Evolutionary conservation across 1,140 invertebrate species (phyloP).

Genomic region (Oryzaephilus surinamensis): DNA sequence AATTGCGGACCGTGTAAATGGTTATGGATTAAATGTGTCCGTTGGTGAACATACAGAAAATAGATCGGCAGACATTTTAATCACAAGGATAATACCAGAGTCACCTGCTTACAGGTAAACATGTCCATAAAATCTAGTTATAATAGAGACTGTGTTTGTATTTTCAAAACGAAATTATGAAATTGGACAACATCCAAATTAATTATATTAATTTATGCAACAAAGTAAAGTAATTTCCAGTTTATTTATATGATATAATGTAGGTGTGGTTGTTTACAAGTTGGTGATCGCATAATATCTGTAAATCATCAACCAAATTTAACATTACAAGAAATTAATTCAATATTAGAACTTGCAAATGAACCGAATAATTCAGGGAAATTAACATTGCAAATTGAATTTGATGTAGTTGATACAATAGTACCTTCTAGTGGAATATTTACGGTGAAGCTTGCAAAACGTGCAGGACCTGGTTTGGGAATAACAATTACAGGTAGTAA

Average conservation of each 20-base stretch:
- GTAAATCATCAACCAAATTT: slow-evolving; percentile 63
- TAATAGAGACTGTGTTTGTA: no score
- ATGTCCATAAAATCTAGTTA: no score
- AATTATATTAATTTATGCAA: no score
- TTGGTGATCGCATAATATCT: slow-evolving; percentile 71
- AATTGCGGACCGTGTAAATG: slow-evolving; percentile 41
- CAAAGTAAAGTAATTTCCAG: no score
- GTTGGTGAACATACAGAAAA: slow-evolving; percentile 36
- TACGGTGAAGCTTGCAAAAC: slow-evolving; percentile 77
- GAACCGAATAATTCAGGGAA: slow-evolving; percentile 24
- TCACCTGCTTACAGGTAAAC: slow-evolving; percentile 67
- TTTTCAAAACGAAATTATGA: no score
- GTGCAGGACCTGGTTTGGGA: slow-evolving; percentile 62
- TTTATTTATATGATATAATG: no score
- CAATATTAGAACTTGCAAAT: slow-evolving; percentile 38
- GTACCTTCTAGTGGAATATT: slow-evolving; percentile 83
- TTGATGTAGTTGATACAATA: slow-evolving; percentile 87
- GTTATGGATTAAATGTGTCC: slow-evolving; percentile 37
- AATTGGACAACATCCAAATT: no score
- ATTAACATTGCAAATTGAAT: slow-evolving; percentile 66
- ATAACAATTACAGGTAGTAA: slow-evolving; percentile 70
- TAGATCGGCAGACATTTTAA: slow-evolving; percentile 38
- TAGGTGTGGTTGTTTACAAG: slow-evolving; percentile 65
- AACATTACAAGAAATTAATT: slow-evolving; percentile 40
- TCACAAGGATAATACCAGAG: slow-evolving; percentile 54